These are phyloP conservation scores for Acanthochromis polyacanthus DNA, from an alignment of 2,113 vertebrate species.

Conservation along the genomic window DNA sequence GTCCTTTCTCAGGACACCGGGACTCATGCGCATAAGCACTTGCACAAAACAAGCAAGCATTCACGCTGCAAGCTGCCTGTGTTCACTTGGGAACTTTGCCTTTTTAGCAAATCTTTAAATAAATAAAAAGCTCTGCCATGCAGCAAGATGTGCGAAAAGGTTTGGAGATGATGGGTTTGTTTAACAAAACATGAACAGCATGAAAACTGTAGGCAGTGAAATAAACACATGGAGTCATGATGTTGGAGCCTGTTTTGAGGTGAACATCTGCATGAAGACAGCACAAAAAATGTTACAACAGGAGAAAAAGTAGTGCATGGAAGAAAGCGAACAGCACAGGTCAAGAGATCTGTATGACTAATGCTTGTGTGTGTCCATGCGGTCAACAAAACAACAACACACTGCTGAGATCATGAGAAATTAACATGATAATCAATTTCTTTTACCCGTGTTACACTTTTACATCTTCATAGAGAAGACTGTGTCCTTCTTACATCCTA, in stretches of 20 bases:
- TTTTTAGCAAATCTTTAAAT: conserved; percentile 59
- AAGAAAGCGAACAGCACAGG: conserved; percentile 22
- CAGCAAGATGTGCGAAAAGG: conserved; percentile 28
- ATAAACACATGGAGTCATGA: not conserved
- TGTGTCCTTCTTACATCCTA: conserved; percentile 8
- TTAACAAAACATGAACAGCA: conserved; percentile 53
- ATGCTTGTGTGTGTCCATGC: conserved; percentile 22
- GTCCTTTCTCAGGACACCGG: not conserved
- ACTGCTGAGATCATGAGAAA: conserved; percentile 6
- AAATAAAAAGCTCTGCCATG: conserved; percentile 50
- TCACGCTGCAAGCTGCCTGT: not conserved
- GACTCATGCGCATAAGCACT: conserved; percentile 18
- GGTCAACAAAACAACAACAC: conserved; percentile 15
- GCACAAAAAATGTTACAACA: not conserved
- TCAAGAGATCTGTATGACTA: conserved; percentile 32
- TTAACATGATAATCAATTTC: conserved; percentile 7
- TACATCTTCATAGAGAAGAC: not conserved
- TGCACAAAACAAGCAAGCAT: conserved; percentile 29
- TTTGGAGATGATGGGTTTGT: conserved; percentile 26
- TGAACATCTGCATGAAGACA: not conserved
- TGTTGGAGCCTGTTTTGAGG: conserved; percentile 1
- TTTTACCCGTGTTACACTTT: not conserved
- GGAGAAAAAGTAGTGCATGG: not conserved
- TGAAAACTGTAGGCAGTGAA: not conserved
- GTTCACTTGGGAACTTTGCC: conserved; percentile 35